A percentile compares a stretch with the other conserved stretches of the same genome.
phyloP scores from a whole-genome alignment of 2,797 vertebrate species.

The Trichosurus vulpecula region DNA sequence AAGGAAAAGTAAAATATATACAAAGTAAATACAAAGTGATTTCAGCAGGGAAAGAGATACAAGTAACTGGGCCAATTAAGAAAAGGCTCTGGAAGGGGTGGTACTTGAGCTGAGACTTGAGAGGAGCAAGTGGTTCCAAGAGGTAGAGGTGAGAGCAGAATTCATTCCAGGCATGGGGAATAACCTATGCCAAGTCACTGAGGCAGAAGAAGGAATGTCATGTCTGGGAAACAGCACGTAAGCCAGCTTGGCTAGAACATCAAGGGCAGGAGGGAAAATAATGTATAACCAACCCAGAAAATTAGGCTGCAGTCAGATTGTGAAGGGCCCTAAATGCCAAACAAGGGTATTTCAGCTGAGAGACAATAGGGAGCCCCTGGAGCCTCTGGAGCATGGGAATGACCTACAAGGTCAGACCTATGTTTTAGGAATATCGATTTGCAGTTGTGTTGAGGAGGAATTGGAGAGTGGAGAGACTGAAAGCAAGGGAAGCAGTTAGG shows the following conservation, averaged over 20 bases:
- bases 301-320: too few species aligned
- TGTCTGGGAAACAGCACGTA: background rate
- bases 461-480: too few species aligned
- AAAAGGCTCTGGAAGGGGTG: background rate
- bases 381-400: too few species aligned
- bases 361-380: too few species aligned
- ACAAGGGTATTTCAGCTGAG: too few species aligned
- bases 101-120: background rate
- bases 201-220: background rate
- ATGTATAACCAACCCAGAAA: too few species aligned
- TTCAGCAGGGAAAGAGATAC: background rate
- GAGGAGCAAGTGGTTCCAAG: background rate
- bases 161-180: background rate
- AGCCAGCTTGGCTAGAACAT: background rate
- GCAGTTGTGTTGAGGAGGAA: too few species aligned
- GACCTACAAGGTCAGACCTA: too few species aligned
- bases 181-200: background rate
- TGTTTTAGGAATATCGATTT: too few species aligned
- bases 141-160: background rate
- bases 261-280: too few species aligned
- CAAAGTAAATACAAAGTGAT: background rate
- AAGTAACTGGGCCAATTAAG: background rate
- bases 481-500: too few species aligned
- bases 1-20: background rate
- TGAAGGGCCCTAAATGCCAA: too few species aligned